Conservation (phyloP, 2,113 vertebrate genomes). For the Dendropsophus ebraccatus region DNA sequence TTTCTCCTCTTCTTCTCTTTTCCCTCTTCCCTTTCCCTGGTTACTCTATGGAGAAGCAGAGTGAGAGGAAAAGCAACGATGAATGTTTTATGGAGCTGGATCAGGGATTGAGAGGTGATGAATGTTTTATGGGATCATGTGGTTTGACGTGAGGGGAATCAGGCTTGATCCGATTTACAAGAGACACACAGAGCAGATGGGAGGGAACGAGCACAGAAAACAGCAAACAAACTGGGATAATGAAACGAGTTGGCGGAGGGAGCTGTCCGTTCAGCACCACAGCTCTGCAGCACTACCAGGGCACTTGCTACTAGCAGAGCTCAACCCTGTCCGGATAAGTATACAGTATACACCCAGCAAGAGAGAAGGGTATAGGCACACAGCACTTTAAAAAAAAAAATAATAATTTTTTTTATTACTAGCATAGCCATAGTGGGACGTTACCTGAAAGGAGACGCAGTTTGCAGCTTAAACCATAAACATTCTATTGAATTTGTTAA, state of each 20-base stretch:
- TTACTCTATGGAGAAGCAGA: conserved; percentile 44
- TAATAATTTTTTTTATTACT: no score
- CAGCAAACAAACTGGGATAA: conserved; percentile 56
- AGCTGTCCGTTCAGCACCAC: conserved; percentile 44
- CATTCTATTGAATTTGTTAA: background rate
- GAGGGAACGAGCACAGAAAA: conserved; percentile 52
- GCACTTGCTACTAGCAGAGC: no score
- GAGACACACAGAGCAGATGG: conserved; percentile 66
- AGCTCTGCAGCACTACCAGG: background rate
- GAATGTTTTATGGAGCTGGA: conserved; percentile 64
- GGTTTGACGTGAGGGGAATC: conserved; percentile 85
- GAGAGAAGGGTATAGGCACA: background rate
- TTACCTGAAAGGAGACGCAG: background rate
- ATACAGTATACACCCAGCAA: background rate
- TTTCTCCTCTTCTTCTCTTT: no score
- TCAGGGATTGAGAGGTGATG: conserved; percentile 78
- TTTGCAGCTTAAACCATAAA: background rate
- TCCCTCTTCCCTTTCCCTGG: background rate
- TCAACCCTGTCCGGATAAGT: no score
- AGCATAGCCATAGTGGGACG: no score
- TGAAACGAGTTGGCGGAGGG: conserved; percentile 42
- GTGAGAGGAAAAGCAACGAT: conserved; percentile 42
- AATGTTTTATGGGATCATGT: conserved; percentile 91
- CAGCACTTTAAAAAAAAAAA: background rate
- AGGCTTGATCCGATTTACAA: conserved; percentile 80